Percentiles rank a stretch among this genome's conserved stretches.
Conservation (phyloP, 2,797 vertebrate genomes). For the Danio kyathit region DNA sequence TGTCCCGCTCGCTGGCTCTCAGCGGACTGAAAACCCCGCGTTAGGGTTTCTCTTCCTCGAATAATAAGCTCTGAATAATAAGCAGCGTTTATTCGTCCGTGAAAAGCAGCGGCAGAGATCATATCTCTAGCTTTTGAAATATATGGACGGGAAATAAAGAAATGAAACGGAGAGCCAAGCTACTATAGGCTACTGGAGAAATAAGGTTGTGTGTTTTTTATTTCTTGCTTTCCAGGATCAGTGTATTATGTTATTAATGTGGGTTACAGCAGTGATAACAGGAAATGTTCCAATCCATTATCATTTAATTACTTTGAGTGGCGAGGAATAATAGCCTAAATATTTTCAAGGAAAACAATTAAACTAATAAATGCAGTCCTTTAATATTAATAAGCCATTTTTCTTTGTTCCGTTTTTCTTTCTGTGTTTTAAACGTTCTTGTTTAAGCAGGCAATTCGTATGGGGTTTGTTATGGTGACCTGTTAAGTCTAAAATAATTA, state of each 20-base stretch:
- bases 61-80: slow-evolving; percentile 61
- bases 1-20: slow-evolving; percentile 27
- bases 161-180: slow-evolving; percentile 10
- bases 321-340: slow-evolving; percentile 53
- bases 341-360: slow-evolving; percentile 51
- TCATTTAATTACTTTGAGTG: slow-evolving; percentile 72
- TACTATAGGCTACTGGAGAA: background rate
- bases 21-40: slow-evolving; percentile 56
- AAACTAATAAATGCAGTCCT: slow-evolving; percentile 68
- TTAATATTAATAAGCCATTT: slow-evolving; percentile 63
- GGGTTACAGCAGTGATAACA: slow-evolving; percentile 70
- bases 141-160: slow-evolving; percentile 14
- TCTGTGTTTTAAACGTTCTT: slow-evolving; percentile 5
- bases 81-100: slow-evolving; percentile 64
- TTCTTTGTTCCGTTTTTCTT: slow-evolving; percentile 66
- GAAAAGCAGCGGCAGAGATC: slow-evolving; percentile 60
- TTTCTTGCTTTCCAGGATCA: slow-evolving; percentile 64
- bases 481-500: background rate
- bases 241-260: slow-evolving; percentile 64
- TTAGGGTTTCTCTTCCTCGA: slow-evolving; percentile 44
- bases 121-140: slow-evolving; percentile 66
- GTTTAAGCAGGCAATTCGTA: background rate
- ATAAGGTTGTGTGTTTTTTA: slow-evolving; percentile 16
- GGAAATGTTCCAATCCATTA: slow-evolving; percentile 65
- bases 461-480: background rate